Base-by-base conservation (phyloP, 2,113 vertebrate species). In the Tetraodon nigroviridis region DNA sequence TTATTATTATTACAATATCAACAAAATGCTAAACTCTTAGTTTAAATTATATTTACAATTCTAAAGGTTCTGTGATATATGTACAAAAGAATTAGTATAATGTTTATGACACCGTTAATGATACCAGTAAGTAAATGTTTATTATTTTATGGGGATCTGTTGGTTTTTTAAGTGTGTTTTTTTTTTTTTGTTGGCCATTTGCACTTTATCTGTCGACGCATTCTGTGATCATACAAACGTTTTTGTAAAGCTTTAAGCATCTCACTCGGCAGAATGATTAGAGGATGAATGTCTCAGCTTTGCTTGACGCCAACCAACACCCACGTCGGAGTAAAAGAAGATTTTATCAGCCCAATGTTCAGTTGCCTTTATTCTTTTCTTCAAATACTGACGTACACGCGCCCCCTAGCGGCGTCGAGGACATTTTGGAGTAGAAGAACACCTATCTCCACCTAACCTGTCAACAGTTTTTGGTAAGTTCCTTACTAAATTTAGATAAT, bases 151-250 rank as follows among this genome's bases (percentile, higher is more conserved):
- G 84, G 81, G 84, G 80, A 85, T 81, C 58, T 37, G 37, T 16
- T 46, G 17, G 58, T 77, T 57, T 71, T 37, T 55, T 67, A 46
- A 55, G 40, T 67, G 49, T 63, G 40, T 75, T 37, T 70, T 56
- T 73, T 59, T 52, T 71, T 70, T 67, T 48, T 51, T 73, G 57
- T 76, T 74, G 73, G 68, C 74, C 60, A 72, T 74, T 75, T 82
- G 86, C 86, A 87, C 86, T 87, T 87, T 87, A 87, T 72, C 58
- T 42, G 78, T 37, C 7, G 63, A 79, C 82, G 66, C 73, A 73
- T 72, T 73, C 58, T 81, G 61, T 80, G 46, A 66, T 71, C 45
- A 17, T 29, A 62, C 61, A 65, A 51, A 68, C 64, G 67, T 81
- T 18, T 67, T 47, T 1, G 4, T 65, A 49, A 69, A 22, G 3